Conservation (phyloP, 2,113 vertebrate species). For the Cettia cetti region DNA sequence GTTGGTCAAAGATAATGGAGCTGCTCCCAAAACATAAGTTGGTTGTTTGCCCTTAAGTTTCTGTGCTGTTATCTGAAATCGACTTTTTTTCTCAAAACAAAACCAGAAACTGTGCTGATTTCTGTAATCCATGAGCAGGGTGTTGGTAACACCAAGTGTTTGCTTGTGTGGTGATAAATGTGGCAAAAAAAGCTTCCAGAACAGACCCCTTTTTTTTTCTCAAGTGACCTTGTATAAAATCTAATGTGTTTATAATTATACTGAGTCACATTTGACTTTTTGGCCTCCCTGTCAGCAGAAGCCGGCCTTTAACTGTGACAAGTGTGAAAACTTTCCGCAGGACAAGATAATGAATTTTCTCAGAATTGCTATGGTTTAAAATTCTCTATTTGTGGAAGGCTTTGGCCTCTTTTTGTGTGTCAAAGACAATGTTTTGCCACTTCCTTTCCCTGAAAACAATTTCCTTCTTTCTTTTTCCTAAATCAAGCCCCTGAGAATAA, state of each 20-base stretch:
- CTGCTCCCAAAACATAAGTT: background rate
- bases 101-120: background rate
- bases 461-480: background rate
- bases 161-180: background rate
- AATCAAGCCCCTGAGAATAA: background rate
- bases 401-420: background rate
- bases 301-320: background rate
- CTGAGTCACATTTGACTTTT: background rate
- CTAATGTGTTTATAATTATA: background rate
- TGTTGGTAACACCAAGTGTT: background rate
- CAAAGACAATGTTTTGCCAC: background rate
- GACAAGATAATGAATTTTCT: background rate
- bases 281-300: background rate
- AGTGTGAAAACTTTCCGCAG: background rate
- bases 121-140: background rate
- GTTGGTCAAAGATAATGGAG: background rate
- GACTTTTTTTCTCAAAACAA: background rate
- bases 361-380: background rate
- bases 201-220: background rate
- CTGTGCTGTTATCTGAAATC: background rate
- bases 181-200: background rate
- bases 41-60: background rate
- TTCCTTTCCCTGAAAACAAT: background rate
- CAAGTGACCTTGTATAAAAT: background rate
- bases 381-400: background rate